Evolutionary conservation across 1,140 invertebrate genomes (phyloP).

Genomic region (Matsumurasca onukii): DNA sequence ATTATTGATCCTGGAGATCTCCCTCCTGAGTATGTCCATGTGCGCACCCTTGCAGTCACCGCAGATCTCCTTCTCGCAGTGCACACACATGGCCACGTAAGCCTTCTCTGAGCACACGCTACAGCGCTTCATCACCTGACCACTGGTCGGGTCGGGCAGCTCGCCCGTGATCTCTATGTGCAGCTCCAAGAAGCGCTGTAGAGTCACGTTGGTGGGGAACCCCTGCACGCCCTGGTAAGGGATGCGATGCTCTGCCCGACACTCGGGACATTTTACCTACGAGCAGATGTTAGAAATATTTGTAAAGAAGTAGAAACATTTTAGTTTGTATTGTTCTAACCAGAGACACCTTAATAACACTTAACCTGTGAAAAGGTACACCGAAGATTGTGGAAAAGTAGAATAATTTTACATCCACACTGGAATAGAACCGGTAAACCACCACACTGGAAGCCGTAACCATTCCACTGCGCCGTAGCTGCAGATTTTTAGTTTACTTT

Average conservation of each 20-base stretch:
- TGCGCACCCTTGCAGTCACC: constrained; percentile 90
- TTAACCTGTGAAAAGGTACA: too few relatives aligned
- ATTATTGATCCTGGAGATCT: constrained; percentile 92
- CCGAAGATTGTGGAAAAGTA: too few relatives aligned
- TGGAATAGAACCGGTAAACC: too few relatives aligned
- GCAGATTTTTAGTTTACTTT: too few relatives aligned
- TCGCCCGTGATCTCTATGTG: constrained; percentile 93
- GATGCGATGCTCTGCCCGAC: constrained; percentile 94
- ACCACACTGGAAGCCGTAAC: too few relatives aligned
- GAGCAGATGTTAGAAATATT: too few relatives aligned
- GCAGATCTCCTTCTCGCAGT: constrained; percentile 94
- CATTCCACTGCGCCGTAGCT: too few relatives aligned
- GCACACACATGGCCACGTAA: constrained; percentile 83
- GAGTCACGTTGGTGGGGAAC: constrained; percentile 94
- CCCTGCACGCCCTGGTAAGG: constrained; percentile 95
- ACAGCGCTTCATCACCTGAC: constrained; percentile 77
- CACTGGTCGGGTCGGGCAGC: constrained; percentile 82
- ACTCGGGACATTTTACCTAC: constrained; percentile 98
- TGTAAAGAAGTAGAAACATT: not conserved
- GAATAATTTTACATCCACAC: too few relatives aligned
- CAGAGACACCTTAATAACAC: too few relatives aligned
- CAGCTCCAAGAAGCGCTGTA: constrained; percentile 92
- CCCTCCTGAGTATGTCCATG: constrained; percentile 91
- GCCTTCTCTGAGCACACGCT: constrained; percentile 94
- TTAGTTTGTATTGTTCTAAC: too few relatives aligned